phyloP scores from a whole-genome alignment of 2,113 vertebrate genomes.

The Dascyllus trimaculatus region DNA sequence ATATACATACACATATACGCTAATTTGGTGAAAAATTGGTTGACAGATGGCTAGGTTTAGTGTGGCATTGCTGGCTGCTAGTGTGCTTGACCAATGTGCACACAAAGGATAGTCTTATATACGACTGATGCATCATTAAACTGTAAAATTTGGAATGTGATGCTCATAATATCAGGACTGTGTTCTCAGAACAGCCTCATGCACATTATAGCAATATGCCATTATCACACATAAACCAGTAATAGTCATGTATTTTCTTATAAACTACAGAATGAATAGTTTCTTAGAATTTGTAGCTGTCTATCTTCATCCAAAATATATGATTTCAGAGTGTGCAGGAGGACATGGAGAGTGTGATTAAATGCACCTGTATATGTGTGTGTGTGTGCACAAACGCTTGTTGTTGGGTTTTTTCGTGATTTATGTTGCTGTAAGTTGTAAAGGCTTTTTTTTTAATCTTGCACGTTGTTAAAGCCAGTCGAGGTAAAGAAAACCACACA shows the following conservation, averaged over 20 bases:
- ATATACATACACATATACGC: not conserved
- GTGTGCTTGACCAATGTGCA: not conserved
- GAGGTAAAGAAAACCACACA: constrained; percentile 44
- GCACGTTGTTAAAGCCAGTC: constrained; percentile 24
- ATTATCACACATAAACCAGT: not conserved
- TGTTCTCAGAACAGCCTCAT: constrained; percentile 19
- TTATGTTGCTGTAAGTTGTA: not conserved
- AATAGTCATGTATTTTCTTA: not conserved
- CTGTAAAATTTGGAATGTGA: constrained; percentile 6
- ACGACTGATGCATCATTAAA: not conserved
- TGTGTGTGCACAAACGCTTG: not conserved
- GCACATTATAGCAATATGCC: not conserved
- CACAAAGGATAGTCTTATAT: constrained; percentile 15
- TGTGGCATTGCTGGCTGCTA: not conserved
- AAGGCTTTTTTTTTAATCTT: not conserved
- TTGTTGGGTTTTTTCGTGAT: not conserved
- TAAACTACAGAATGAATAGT: too few species aligned
- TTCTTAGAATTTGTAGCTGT: too few species aligned
- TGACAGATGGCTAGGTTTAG: not conserved
- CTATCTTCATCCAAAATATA: not conserved
- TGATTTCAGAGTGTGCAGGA: not conserved
- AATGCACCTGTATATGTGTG: not conserved
- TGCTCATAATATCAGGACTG: not conserved
- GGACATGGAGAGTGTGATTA: not conserved
- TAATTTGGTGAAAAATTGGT: constrained; percentile 2